Base-by-base conservation (phyloP, 2,888 invertebrate species). In the Holacanthella duospinosa region DNA sequence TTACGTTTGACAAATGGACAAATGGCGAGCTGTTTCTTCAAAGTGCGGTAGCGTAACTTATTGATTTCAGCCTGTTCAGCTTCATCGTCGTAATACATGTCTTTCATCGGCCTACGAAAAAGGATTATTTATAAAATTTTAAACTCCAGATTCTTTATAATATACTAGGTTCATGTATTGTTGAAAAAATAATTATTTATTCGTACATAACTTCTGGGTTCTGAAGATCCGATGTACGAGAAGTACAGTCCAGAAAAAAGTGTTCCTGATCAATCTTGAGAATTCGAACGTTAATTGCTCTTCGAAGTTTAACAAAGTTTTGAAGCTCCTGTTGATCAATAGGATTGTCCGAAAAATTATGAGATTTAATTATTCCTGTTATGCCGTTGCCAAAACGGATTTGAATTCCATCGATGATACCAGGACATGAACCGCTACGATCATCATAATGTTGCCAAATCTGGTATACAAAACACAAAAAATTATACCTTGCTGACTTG, bases 371-470 rank as follows among this genome's bases (percentile, higher is more conserved):
- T 1, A 26, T 2, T 9, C 55, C 61, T 16, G 24, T 26, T 1
- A 55, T 25, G 1, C 25, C 36, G n/a, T 61, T 61, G n/a, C 36
- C 55, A 12, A 55, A 36, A 19, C 6, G 26, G 36, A 55, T 28
- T 12, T 24, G 12, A 2, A 59, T 28, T 19, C 24, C 48, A 2
- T 1, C 19, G 4, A 43, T 43, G 1, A 4, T n/a, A 9, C 59
- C 59, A 2, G 44, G 59, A 26, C 59, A 59, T 12, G 29, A 29
- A 4, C 27, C 59, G 24, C n/a, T 59, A n/a, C n/a, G n/a, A 3
- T 59, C 48, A 12, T 59, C 48, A 12, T 27, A 59, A 48, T 59
- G 59, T 2, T 19, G 27, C 59, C 59, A 59, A 1, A 59, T n/a
- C 48, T 59, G 4, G 1, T 19, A 6, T 2, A 21, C 2, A 6